Conservation (phyloP, 2,888 invertebrate species). For the Heliconius aoede region DNA sequence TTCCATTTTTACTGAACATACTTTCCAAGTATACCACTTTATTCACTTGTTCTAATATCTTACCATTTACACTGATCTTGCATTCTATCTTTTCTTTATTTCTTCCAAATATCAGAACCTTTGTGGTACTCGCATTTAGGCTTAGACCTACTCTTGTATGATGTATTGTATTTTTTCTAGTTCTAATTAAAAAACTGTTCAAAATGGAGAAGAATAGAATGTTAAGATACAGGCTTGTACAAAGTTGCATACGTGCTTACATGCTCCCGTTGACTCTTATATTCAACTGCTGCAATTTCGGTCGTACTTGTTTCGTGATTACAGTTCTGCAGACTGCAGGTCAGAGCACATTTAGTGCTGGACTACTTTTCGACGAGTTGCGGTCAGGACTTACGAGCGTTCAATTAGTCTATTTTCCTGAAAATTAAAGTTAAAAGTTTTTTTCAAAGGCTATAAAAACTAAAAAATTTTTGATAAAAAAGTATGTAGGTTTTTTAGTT, state of each 20-base stretch:
- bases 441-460: neutral
- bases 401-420: slow-evolving; percentile 14
- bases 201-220: neutral
- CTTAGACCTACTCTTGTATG: neutral
- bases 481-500: neutral
- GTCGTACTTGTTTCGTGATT: slow-evolving; percentile 31
- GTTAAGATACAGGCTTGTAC: neutral
- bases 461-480: neutral
- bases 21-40: too few species aligned
- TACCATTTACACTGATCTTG: too few species aligned
- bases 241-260: slow-evolving; percentile 1
- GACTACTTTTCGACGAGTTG: slow-evolving; percentile 35
- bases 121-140: too few species aligned
- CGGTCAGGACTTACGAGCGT: slow-evolving; percentile 38
- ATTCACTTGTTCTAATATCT: too few species aligned
- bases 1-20: too few species aligned
- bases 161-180: neutral
- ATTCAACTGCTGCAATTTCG: slow-evolving; percentile 24
- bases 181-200: neutral
- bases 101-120: too few species aligned
- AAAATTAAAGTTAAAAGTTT: slow-evolving; percentile 14
- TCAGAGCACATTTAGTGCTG: slow-evolving; percentile 38
- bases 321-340: slow-evolving; percentile 39
- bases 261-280: slow-evolving; percentile 24
- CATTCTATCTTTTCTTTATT: too few species aligned